Base-by-base conservation (phyloP, 2,113 vertebrate species). In the Dipodomys ordii region DNA sequence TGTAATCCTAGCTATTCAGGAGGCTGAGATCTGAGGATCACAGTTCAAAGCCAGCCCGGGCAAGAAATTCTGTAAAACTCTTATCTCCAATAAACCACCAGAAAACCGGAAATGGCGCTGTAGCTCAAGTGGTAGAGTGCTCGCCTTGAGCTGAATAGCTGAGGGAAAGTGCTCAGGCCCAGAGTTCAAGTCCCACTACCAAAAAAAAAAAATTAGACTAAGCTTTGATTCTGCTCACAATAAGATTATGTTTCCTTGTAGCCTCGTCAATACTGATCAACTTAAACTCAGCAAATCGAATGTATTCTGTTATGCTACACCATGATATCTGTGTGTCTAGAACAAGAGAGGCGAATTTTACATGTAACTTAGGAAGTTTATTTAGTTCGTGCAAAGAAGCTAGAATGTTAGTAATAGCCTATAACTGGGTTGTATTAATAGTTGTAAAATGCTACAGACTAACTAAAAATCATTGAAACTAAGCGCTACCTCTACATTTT, bases 381-480 rank as follows among this genome's bases (percentile, higher is more conserved):
- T 82, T 25, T 83, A 74, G 5, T 78, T 93, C 25, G 18, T 28
- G 2, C 49, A 57, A 71, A 72, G 32, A 94, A 25, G 30, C 35
- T 25, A 6, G 27, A 53, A 16, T 39, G 25, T 65, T 49, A 5
- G 60, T 77, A 32, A 64, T 88, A 28, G 20, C 83, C 83, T 92
- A 2, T 74, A 83, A 71, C 11, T 49, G 23, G 23, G 35, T 57
- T 88, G 22, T 87, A 27, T 7, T 91, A 15, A 83, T 76, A 6
- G 16, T 44, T 84, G 32, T 25, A 64, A 27, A 81, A 27, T n/a
- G 64, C 32, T 87, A 10, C 25, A 78, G 44, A 57, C 72, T 82
- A 64, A 60, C 60, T 89, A 44, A 71, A 82, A 93, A n/a, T 84
- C 11, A 82, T 6, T 83, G 78, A 90, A 62, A 62, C 81, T 86